These are phyloP conservation scores for Porites divaricata DNA, from an alignment of 92 coral and sea anemone species.

Conservation along the genomic window DNA sequence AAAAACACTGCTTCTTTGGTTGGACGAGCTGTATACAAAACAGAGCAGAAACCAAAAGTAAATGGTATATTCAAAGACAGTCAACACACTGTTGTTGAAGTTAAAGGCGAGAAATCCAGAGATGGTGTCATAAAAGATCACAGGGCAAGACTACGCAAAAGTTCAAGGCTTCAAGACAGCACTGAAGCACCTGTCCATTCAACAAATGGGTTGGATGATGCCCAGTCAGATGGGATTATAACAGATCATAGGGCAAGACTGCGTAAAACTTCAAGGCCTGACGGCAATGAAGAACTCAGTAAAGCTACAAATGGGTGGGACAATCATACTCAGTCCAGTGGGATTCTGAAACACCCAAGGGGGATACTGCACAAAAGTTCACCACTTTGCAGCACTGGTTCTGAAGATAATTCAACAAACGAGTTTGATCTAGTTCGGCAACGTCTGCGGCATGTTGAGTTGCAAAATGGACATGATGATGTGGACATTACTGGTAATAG, in stretches of 20 bases:
- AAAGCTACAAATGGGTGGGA: neutral
- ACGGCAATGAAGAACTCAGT: neutral
- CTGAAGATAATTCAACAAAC: neutral
- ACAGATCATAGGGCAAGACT: slow-evolving; percentile 71
- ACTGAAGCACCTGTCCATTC: too few species aligned
- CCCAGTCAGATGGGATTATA: slow-evolving; percentile 61
- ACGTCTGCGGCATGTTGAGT: slow-evolving; percentile 66
- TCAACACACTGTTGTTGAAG: slow-evolving; percentile 31
- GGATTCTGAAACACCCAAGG: slow-evolving; percentile 56
- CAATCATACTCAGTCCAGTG: slow-evolving; percentile 54
- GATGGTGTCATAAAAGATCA: too few species aligned
- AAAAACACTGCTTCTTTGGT: slow-evolving; percentile 77
- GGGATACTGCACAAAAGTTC: slow-evolving; percentile 50
- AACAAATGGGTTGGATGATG: neutral
- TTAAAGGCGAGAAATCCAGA: too few species aligned
- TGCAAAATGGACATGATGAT: slow-evolving; percentile 27
- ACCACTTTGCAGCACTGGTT: neutral
- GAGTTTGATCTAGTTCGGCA: slow-evolving; percentile 69
- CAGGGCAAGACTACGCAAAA: too few species aligned
- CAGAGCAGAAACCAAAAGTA: slow-evolving; percentile 44
- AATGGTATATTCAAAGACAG: slow-evolving; percentile 47
- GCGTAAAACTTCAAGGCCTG: slow-evolving; percentile 39
- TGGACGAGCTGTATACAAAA: slow-evolving; percentile 67
- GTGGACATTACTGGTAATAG: slow-evolving; percentile 16
- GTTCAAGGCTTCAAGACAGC: too few species aligned